Conservation (phyloP, 2,888 invertebrate genomes). For the Drosophila nr. perissopoda region DNA sequence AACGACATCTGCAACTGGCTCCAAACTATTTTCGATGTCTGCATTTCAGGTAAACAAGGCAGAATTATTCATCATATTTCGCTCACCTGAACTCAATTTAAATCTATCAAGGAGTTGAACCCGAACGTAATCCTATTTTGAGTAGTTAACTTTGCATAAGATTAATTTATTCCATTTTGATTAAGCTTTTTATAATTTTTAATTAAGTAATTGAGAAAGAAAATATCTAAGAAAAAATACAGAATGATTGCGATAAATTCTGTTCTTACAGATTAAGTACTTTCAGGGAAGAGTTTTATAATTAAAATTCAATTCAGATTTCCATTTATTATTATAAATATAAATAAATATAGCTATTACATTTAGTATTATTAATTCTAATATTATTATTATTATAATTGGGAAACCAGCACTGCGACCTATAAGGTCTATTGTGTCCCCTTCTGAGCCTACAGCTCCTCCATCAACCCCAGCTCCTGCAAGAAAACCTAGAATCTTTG, state of each 20-base stretch:
- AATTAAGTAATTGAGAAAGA: background rate
- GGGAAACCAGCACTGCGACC: no score
- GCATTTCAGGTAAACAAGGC: background rate
- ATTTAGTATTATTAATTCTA: background rate
- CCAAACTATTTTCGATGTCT: background rate
- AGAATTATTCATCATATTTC: background rate
- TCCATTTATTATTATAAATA: background rate
- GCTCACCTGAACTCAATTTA: background rate
- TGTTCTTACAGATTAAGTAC: background rate
- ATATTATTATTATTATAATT: background rate
- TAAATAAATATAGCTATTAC: background rate
- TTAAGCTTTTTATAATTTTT: background rate
- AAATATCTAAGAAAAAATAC: background rate
- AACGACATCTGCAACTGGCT: slow-evolving; percentile 17
- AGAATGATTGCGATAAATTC: background rate
- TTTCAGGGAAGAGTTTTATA: background rate
- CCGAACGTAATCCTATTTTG: background rate
- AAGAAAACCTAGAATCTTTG: no score
- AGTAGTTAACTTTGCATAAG: background rate
- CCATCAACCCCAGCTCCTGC: no score
- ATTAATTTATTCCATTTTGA: background rate
- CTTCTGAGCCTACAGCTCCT: no score
- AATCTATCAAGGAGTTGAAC: background rate
- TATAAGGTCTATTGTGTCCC: no score
- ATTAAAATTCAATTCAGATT: background rate